Evolutionary conservation across 2,888 invertebrate species (phyloP), one percentile per base, ranked within the genome.

Genomic region (Agrotis segetum): DNA sequence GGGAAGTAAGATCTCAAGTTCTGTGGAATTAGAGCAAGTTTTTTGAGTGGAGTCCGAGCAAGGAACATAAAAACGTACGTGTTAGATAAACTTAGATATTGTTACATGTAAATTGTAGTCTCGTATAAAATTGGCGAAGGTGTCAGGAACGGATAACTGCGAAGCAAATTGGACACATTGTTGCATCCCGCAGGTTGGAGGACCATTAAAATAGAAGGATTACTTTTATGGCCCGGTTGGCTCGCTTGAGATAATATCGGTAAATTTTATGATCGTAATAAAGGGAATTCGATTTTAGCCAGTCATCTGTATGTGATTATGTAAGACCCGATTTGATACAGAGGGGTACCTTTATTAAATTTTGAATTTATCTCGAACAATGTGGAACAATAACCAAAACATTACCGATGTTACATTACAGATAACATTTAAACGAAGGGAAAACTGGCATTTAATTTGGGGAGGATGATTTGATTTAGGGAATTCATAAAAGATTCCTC

Each of bases 151-250:
- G 87, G 87, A 87, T 87, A 80, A 85, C 83, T 85, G 82, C 79
- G 83, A 86, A 87, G 89, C 90, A 90, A 93, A 92, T 93, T 92
- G 91, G 88, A 89, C 90, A 94, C 93, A 94, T 92, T 93, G 94
- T 94, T 94, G 94, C 94, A 93, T 90, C 92, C 91, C 92, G 90
- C 94, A 94, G 94, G 93, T 94, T 94, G 93, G 91, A 91, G 90
- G 88, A 88, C 92, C 94, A 95, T 95, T 95, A 95, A 95, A 95
- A 94, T 95, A 92, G 92, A 93, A 93, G 95, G 95, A 95, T 95
- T 95, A 95, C 94, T 95, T 95, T 95, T 95, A 95, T 94, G 82
- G 92, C 92, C 90, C 91, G 86, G 92, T 94, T 94, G 93, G 93
- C 92, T 89, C 93, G 94, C 92, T 94, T 92, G 92, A 94, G 95